Base-by-base conservation (phyloP, 2,797 vertebrate genomes). In the Acipenser oxyrinchus region DNA sequence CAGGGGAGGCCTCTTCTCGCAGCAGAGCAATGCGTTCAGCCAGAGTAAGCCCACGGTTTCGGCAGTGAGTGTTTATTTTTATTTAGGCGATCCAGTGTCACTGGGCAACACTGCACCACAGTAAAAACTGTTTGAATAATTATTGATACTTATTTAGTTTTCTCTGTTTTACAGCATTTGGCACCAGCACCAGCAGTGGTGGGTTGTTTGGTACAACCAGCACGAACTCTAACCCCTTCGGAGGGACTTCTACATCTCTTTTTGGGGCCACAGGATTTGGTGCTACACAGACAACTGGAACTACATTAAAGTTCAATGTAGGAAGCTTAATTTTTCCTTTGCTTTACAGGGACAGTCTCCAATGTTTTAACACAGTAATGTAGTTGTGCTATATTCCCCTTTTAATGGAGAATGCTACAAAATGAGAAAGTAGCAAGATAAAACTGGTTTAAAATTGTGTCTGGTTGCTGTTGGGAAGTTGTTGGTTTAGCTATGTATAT, bases 261-360 rank as follows among this genome's bases (percentile, higher is more conserved):
- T 98, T 98, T 48, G 95, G 95, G 6, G 79, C 91, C 0, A 83
- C 93, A 0, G 91, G 91, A 48, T 98, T 98, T 64, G 88, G 90
- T 0, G 79, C 95, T 2, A 74, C 91, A 48, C 94, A 93, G 52
- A 67, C 69, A 6, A 91, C 93, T 8, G 96, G 95, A 71, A 98
- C 96, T 0, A 95, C 94, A 0, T 87, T 98, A 10, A 99, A 99
- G 63, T 99, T 98, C 76, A 97, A 95, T 0, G 96, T 98, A 82
- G 83, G 94, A 37, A 37, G 23, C 23, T 37, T 37, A 3, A 37
- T 37, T 37, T 23, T 23, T 37, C 23, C 23, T 37, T 37, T 37
- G 23, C 23, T 37, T 64, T 57, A 76, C 49, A 18, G 23, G 23
- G 23, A 37, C 23, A 37, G 23, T 37, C 23, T 37, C 23, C 23